Conservation (phyloP, 1,140 invertebrate species). For the Dinoponera quadriceps region DNA sequence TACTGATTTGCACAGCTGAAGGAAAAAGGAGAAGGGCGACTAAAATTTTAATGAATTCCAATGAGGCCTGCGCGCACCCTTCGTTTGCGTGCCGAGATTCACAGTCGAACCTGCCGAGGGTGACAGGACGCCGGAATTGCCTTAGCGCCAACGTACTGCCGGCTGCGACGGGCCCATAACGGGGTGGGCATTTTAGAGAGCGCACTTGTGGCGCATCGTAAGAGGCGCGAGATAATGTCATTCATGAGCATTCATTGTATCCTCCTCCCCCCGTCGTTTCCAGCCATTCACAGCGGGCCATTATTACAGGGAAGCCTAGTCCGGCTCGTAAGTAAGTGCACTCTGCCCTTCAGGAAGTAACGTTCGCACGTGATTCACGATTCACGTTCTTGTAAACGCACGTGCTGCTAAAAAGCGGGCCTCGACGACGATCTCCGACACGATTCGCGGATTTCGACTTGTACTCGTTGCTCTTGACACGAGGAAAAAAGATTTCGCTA, state of each 20-base stretch:
- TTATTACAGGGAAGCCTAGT: slow-evolving; percentile 27
- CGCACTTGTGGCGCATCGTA: slow-evolving; percentile 57
- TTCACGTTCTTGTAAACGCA: no score
- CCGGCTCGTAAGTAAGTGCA: slow-evolving; percentile 20
- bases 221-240: slow-evolving; percentile 73
- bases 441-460: no score
- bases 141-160: slow-evolving; percentile 65
- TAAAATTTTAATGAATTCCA: slow-evolving; percentile 76
- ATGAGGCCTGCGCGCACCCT: slow-evolving; percentile 69
- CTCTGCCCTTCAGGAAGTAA: not conserved
- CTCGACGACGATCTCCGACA: no score
- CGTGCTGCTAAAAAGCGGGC: no score
- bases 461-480: no score
- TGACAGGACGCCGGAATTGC: slow-evolving; percentile 76
- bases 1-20: not conserved
- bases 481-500: no score
- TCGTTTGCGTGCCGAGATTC: slow-evolving; percentile 75
- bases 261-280: no score
- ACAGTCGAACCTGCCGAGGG: slow-evolving; percentile 73
- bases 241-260: slow-evolving; percentile 65
- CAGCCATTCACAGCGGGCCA: slow-evolving; percentile 25
- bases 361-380: no score
- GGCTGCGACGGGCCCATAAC: slow-evolving; percentile 65
- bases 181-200: slow-evolving; percentile 79
- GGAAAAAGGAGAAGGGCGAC: not conserved